A percentile compares a stretch with the other conserved stretches of the same genome.
phyloP scores from a whole-genome alignment of 2,113 vertebrate genomes.

The Perca fluviatilis region DNA sequence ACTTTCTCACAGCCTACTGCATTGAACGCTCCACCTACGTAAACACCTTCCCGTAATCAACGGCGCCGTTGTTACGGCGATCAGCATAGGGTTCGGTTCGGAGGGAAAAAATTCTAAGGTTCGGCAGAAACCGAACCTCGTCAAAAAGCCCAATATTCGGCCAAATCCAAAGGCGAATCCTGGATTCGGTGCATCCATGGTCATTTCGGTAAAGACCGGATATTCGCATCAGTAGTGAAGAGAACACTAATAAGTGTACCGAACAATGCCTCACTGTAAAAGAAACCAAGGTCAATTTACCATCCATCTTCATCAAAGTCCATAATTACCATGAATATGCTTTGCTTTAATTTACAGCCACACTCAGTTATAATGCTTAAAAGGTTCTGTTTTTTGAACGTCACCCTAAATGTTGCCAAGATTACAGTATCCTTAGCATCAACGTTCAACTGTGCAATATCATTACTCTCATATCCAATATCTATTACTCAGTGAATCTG shows the following conservation, averaged over 20 bases:
- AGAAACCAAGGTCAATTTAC: slow-evolving; percentile 6
- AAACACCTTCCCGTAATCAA: too few species aligned
- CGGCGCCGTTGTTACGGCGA: too few species aligned
- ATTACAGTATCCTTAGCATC: slow-evolving; percentile 13
- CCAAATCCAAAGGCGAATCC: too few species aligned
- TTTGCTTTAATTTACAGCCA: slow-evolving; percentile 7
- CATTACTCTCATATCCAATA: too few species aligned
- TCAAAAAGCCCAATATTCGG: too few species aligned
- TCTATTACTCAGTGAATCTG: too few species aligned
- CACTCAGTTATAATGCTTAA: background rate
- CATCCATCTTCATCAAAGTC: background rate
- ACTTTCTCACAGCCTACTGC: too few species aligned
- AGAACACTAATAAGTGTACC: background rate
- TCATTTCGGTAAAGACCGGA: slow-evolving; percentile 7
- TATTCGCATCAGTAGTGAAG: background rate
- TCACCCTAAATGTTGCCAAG: background rate
- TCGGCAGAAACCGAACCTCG: too few species aligned
- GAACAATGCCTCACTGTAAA: slow-evolving; percentile 6
- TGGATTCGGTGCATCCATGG: too few species aligned
- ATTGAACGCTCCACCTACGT: too few species aligned
- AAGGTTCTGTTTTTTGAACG: background rate
- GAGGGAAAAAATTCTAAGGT: too few species aligned
- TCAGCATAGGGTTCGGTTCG: too few species aligned
- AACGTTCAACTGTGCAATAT: background rate
- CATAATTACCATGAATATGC: background rate